Evolutionary conservation across 2,797 vertebrate genomes (phyloP).

Genomic region (Argyrosomus regius): DNA sequence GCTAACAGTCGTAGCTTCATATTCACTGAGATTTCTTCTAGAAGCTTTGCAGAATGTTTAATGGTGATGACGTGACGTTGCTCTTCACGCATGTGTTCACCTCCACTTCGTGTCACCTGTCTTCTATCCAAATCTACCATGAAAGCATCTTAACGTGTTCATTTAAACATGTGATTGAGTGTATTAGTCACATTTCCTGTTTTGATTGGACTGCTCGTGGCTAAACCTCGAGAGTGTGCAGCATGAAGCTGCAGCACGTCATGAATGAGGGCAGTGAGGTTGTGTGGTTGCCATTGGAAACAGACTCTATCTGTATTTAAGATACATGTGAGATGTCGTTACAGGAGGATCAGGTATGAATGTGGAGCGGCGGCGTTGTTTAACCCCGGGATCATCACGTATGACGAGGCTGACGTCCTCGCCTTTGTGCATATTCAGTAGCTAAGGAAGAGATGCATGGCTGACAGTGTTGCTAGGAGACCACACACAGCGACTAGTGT

Average conservation of each 20-base stretch:
- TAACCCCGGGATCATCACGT: slow-evolving; percentile 57
- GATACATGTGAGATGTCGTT: slow-evolving; percentile 9
- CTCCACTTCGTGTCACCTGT: neutral
- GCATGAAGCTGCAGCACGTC: neutral
- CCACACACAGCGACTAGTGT: slow-evolving; percentile 88
- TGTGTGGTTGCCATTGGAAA: slow-evolving; percentile 35
- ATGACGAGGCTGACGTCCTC: slow-evolving; percentile 66
- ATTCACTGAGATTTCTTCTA: neutral
- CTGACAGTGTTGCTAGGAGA: slow-evolving; percentile 91
- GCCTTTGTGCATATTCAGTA: slow-evolving; percentile 80
- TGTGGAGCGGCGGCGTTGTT: slow-evolving; percentile 47
- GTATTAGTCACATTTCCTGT: neutral
- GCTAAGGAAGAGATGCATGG: slow-evolving; percentile 80
- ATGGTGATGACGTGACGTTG: neutral
- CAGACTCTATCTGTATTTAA: slow-evolving; percentile 41
- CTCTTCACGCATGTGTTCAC: neutral
- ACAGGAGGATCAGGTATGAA: slow-evolving; percentile 36
- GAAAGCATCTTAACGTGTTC: slow-evolving; percentile 1
- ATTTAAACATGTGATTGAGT: neutral
- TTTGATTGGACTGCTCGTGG: neutral
- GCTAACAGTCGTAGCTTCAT: too few relatives aligned
- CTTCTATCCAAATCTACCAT: neutral
- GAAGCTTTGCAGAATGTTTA: neutral
- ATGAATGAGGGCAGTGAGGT: slow-evolving; percentile 7
- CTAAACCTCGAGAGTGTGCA: slow-evolving; percentile 1